A percentile compares a stretch with the other conserved stretches of the same genome.
Conservation (phyloP, 2,888 invertebrate species). For the Apotomis betuletana region DNA sequence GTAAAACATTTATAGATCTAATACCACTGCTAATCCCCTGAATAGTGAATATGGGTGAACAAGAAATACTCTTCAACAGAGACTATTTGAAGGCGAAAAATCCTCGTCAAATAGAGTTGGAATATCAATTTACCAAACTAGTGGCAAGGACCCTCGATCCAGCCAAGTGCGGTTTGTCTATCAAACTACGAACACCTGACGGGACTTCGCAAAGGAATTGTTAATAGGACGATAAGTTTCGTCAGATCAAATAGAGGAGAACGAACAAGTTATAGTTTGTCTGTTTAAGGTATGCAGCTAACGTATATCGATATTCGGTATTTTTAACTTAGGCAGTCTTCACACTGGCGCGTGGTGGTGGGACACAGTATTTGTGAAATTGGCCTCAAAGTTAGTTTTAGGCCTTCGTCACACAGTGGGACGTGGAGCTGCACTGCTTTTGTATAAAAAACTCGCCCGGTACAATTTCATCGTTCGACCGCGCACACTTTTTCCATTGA, state of each 20-base stretch:
- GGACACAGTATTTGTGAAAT: too few species aligned
- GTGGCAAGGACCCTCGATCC: constrained; percentile 11
- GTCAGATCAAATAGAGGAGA: constrained; percentile 24
- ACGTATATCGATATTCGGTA: background rate
- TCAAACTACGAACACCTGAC: constrained; percentile 6
- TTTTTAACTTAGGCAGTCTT: too few species aligned
- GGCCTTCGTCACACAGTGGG: too few species aligned
- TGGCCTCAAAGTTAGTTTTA: too few species aligned
- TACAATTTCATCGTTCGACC: too few species aligned
- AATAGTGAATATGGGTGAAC: too few species aligned
- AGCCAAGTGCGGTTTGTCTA: constrained; percentile 15
- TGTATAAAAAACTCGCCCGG: too few species aligned
- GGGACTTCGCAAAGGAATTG: constrained; percentile 20
- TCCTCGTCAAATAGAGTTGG: background rate
- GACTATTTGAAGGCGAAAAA: background rate
- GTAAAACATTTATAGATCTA: too few species aligned
- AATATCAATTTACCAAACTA: constrained; percentile 18
- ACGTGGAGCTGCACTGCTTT: too few species aligned
- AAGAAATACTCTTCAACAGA: background rate
- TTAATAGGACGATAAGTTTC: constrained; percentile 20
- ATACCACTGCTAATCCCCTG: too few species aligned
- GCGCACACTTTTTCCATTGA: too few species aligned
- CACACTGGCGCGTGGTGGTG: too few species aligned
- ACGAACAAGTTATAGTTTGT: constrained; percentile 1
- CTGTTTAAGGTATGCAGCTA: background rate